Base-by-base conservation (phyloP, 1,140 invertebrate species). In the Drosophila sproati region DNA sequence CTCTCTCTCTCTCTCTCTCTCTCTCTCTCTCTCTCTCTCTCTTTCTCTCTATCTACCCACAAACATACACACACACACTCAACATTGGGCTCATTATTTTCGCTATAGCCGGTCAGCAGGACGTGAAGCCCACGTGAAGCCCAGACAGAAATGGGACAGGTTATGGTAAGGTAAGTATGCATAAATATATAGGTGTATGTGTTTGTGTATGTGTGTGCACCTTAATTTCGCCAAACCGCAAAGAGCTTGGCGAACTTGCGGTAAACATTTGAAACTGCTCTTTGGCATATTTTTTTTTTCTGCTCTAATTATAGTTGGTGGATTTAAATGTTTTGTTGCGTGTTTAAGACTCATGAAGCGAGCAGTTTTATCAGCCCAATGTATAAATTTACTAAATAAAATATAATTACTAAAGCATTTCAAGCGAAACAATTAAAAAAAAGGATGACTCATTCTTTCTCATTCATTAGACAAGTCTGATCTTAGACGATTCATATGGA, bases 51-150 rank as follows among this genome's bases (percentile, higher is more conserved):
- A 5, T 37, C 6, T 37, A 55, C 5, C 56, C 31, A 68, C 56
- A 60, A 34, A 41, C 29, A 47, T 7, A 54, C 48, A 45, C 32
- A 45, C 32, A 10, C 4, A 32, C 34, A 48, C 57, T 52, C 73
- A 57, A 60, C 80, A 83, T 77, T 76, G 50, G 77, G 80, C 85
- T 88, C 83, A 88, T 88, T 88, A 89, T 88, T 88, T 85, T 88
- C 80, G 80, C 83, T 88, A 88, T 88, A 83, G 83, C 77, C 67
- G 82, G 83, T 79, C 82, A 82, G 66, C 63, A 54, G 66, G 50
- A 70, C 20, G 20, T 20, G 62, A 34, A 59, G 70, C 20, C 45
- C 66, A 73, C 50, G 51, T 50, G 67, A 52, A 37, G 29, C 10
- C 43, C 20, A 32, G n/a, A 51, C 51, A 63, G 59, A 70, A 71